A percentile compares a stretch with the other conserved stretches of the same genome.
Evolutionary conservation across 2,888 invertebrate species (phyloP).

Genomic region (Euplagia quadripunctaria): DNA sequence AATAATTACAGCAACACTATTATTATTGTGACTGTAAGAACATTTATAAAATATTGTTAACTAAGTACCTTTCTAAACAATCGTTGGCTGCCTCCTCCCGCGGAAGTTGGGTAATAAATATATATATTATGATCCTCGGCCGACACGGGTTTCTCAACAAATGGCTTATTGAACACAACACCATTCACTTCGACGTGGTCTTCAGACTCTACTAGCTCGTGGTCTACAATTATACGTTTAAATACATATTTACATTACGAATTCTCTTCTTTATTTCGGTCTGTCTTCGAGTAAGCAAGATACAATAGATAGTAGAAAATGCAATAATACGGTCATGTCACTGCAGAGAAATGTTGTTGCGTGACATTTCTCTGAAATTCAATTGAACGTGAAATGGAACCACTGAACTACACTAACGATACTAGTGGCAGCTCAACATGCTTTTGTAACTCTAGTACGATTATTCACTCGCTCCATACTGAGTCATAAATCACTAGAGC

Average conservation of each 20-base stretch:
- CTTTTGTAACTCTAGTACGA: background rate
- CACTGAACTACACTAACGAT: background rate
- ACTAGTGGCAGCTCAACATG: background rate
- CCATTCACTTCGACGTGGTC: conserved; percentile 99
- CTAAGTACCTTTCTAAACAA: conserved; percentile 96
- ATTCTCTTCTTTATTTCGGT: too few species aligned
- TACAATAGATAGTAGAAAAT: background rate
- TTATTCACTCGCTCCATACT: background rate
- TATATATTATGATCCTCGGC: conserved; percentile 99
- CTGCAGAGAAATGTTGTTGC: background rate
- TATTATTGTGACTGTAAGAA: too few species aligned
- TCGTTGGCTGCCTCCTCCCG: conserved; percentile 98
- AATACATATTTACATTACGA: too few species aligned
- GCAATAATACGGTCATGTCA: background rate
- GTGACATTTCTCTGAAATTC: background rate
- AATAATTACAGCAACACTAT: too few species aligned
- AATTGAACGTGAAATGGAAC: background rate
- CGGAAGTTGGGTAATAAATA: conserved; percentile 99
- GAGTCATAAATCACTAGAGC: background rate
- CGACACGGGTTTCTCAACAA: conserved; percentile 99
- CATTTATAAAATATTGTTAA: too few species aligned
- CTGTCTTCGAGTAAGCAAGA: background rate
- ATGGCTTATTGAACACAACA: conserved; percentile 98
- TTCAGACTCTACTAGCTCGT: conserved; percentile 97
- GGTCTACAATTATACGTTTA: conserved; percentile 86